Conservation (phyloP, 2,888 invertebrate genomes). For the Hydrotaea cyrtoneurina region DNA sequence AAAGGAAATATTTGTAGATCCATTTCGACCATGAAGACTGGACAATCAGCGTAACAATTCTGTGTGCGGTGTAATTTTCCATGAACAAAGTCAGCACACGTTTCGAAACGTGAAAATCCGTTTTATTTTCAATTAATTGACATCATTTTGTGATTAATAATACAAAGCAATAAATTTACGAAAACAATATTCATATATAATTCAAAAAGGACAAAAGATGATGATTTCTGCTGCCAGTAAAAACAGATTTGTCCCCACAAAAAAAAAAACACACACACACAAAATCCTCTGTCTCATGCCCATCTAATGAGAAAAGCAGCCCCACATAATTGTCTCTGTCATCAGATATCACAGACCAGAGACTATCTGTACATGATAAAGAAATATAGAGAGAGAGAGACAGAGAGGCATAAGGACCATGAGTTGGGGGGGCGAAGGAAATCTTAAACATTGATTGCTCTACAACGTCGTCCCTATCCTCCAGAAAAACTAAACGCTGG, state of each 20-base stretch:
- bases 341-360: neutral
- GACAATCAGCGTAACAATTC: too few relatives aligned
- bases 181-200: constrained; percentile 26
- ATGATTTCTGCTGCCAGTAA: constrained; percentile 1
- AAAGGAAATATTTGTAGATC: too few relatives aligned
- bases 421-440: neutral
- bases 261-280: neutral
- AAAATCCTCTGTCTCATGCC: neutral
- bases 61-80: too few relatives aligned
- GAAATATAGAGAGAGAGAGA: neutral
- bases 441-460: neutral
- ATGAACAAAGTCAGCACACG: neutral
- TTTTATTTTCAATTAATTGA: neutral
- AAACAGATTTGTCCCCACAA: constrained; percentile 9
- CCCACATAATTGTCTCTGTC: neutral
- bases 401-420: neutral
- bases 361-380: neutral
- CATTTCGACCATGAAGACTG: too few relatives aligned
- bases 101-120: neutral
- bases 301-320: neutral
- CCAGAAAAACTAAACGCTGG: constrained; percentile 28
- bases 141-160: neutral
- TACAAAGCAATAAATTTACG: constrained; percentile 23
- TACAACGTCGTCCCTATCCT: neutral
- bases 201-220: constrained; percentile 23